A percentile compares a stretch with the other conserved stretches of the same genome.
Conservation (phyloP, 2,888 invertebrate species). For the Trileptium ribeirensis region DNA sequence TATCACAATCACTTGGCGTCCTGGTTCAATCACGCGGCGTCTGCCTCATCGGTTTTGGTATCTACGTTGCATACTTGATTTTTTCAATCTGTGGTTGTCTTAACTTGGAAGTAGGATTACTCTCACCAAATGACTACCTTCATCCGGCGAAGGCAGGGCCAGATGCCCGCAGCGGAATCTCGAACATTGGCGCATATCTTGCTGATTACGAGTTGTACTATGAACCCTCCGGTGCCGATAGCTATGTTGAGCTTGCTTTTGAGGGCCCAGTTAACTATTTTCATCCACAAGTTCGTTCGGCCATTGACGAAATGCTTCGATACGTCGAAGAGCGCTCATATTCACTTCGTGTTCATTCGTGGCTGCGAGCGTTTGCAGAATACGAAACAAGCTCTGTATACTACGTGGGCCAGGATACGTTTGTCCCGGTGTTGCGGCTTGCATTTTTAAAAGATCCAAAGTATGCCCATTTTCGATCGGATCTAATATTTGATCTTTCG, state of each 20-base stretch:
- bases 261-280: conserved; percentile 15
- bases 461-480: background rate
- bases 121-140: background rate
- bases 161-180: background rate
- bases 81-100: conserved; percentile 41
- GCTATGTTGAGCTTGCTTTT: conserved; percentile 16
- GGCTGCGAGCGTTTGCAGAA: conserved; percentile 46
- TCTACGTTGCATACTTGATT: conserved; percentile 38
- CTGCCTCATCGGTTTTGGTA: background rate
- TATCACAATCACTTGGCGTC: no score
- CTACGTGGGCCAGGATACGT: conserved; percentile 41
- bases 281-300: background rate
- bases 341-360: conserved; percentile 43
- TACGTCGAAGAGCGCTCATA: conserved; percentile 32
- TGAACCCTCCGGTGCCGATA: background rate
- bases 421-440: conserved; percentile 47
- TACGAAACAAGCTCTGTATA: conserved; percentile 46
- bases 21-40: background rate
- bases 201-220: conserved; percentile 7
- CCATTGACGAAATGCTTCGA: conserved; percentile 9
- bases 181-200: background rate
- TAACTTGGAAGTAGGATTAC: background rate
- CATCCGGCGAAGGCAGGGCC: background rate
- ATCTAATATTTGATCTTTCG: background rate
- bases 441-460: conserved; percentile 41